These are phyloP conservation scores for Neogobius melanostomus DNA, from an alignment of 2,113 vertebrate genomes.

Conservation along the genomic window DNA sequence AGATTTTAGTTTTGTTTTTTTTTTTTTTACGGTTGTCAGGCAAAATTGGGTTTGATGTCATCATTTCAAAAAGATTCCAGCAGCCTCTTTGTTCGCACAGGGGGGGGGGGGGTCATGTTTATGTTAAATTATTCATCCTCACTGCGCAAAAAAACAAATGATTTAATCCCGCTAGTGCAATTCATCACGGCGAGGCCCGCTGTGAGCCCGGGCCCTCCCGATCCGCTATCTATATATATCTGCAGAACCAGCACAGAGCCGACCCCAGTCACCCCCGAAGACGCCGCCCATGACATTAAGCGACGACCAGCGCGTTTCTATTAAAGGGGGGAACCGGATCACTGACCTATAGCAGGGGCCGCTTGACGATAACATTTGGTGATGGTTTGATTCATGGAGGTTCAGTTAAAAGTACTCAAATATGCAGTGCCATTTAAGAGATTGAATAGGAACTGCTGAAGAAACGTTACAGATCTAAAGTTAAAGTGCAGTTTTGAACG, in stretches of 20 bases:
- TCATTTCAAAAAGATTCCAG: slow-evolving; percentile 50
- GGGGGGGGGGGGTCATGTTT: slow-evolving; percentile 23
- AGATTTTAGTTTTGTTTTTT: background rate
- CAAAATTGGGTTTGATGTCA: slow-evolving; percentile 50
- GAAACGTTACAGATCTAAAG: no score
- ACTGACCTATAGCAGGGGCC: slow-evolving; percentile 61
- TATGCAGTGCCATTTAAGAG: no score
- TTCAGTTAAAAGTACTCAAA: no score
- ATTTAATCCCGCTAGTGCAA: slow-evolving; percentile 40
- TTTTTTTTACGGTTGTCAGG: slow-evolving; percentile 38
- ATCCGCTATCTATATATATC: slow-evolving; percentile 37
- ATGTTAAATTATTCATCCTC: slow-evolving; percentile 57
- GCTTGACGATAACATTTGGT: no score
- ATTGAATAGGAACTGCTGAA: no score
- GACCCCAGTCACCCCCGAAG: slow-evolving; percentile 56
- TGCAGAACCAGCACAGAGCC: slow-evolving; percentile 13
- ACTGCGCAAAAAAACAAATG: slow-evolving; percentile 41
- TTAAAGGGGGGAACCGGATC: slow-evolving; percentile 55
- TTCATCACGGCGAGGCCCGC: slow-evolving; percentile 31
- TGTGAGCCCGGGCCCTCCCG: slow-evolving; percentile 24
- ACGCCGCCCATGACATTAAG: slow-evolving; percentile 69
- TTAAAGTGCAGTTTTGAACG: no score
- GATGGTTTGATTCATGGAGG: no score
- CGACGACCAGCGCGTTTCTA: slow-evolving; percentile 72
- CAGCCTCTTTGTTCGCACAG: slow-evolving; percentile 48